phyloP scores from a whole-genome alignment of 2,113 vertebrate genomes.

The Calonectris borealis region DNA sequence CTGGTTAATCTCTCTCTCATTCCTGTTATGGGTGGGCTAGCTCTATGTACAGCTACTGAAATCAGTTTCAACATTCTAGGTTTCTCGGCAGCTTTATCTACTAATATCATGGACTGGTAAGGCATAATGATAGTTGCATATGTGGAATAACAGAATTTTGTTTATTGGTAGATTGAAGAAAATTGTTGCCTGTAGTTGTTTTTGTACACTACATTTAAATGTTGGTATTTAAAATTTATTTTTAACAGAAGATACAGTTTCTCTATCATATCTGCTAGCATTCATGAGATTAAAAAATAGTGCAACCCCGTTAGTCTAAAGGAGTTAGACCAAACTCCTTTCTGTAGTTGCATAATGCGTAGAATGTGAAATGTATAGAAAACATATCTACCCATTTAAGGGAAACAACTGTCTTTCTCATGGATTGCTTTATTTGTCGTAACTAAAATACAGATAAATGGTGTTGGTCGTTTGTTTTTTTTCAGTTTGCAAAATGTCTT shows the following conservation, averaged over 20 bases:
- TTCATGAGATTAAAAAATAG: not conserved
- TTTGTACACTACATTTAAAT: not conserved
- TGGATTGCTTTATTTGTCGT: not conserved
- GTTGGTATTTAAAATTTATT: not conserved
- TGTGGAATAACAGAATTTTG: not conserved
- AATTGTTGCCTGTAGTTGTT: fast-evolving
- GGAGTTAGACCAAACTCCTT: not conserved
- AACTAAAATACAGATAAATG: not conserved
- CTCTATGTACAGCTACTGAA: conserved; percentile 91
- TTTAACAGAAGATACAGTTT: not conserved
- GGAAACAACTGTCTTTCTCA: not conserved
- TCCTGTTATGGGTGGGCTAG: conserved; percentile 91
- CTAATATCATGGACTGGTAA: conserved; percentile 99
- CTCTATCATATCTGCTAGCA: not conserved
- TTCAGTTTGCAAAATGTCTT: conserved; percentile 95
- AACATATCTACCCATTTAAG: not conserved
- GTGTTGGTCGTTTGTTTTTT: not conserved
- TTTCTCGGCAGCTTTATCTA: conserved; percentile 92
- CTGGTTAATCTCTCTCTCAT: conserved; percentile 93
- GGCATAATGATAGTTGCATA: not conserved
- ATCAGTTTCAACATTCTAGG: conserved; percentile 93
- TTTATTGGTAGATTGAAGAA: not conserved
- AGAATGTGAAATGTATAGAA: not conserved
- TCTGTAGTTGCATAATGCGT: not conserved
- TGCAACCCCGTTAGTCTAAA: not conserved